Base-by-base conservation (phyloP, 2,113 vertebrate species). In the Eretmochelys imbricata region DNA sequence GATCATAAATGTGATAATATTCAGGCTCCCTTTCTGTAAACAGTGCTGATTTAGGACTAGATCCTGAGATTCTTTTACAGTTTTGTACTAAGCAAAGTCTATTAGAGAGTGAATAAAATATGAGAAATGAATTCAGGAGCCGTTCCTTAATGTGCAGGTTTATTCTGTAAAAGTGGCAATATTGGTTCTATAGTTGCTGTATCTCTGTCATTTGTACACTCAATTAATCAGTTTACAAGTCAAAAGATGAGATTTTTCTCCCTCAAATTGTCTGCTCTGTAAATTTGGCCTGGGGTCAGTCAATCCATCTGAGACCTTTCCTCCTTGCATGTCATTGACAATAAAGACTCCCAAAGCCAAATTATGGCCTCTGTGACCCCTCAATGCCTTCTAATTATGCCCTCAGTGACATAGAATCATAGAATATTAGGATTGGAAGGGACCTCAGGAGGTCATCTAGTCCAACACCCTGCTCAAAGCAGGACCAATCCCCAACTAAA, bases 341-440 rank as follows among this genome's bases (percentile, higher is more conserved):
- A 10, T 8, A 80, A 35, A 53, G 22, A 5, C n/a, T 38, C 17
- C 35, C 65, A n/a, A 72, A 69, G 19, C 69, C 29, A 86, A 31
- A 79, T 86, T 78, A 62, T 49, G 13, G 2, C 10, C 0, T 0
- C n/a, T 13, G 1, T 35, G 6, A 80, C 55, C n/a, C 4, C 84
- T 92, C 9, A 42, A 4, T 42, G 1, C 10, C 83, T 91, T 92
- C 12, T 38, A 88, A 54, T 76, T 94, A 89, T 92, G 9, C 27
- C 22, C 55, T 85, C 57, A 85, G 35, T 87, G 27, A 81, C 29
- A 75, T 42, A 42, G 42, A 42, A 42, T 42, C 42, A 42, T 42
- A 42, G 42, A 42, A 42, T 42, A 42, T 42, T 5, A 42, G 42
- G 42, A 5, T 42, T 42, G 42, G 42, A 42, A 42, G 42, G 42